These are phyloP conservation scores for Procambarus clarkii DNA, from an alignment of 1,140 invertebrate genomes.

Conservation along the genomic window DNA sequence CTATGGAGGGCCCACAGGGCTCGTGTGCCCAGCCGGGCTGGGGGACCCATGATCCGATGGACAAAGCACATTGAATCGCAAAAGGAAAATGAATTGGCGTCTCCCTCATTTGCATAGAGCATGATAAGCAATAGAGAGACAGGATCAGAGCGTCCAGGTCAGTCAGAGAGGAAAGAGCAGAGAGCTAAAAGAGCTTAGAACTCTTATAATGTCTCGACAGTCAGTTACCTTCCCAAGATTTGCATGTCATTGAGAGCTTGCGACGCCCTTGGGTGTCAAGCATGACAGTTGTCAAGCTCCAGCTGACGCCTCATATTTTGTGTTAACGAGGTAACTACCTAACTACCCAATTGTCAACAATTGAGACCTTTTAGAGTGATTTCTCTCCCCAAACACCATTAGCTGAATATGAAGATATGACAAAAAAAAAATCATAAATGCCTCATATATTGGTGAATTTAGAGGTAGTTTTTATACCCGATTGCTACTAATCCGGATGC, in stretches of 20 bases:
- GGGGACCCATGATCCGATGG: background rate
- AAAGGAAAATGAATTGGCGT: slow-evolving; percentile 30
- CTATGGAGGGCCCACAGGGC: no score
- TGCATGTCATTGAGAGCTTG: slow-evolving; percentile 14
- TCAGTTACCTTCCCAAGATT: slow-evolving; percentile 26
- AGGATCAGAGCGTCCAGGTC: slow-evolving; percentile 26
- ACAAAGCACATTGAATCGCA: background rate
- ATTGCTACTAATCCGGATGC: slow-evolving; percentile 9
- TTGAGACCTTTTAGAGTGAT: background rate
- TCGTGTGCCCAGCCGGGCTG: background rate
- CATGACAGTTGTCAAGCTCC: no score
- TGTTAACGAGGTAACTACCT: no score
- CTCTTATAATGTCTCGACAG: background rate
- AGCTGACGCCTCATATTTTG: no score
- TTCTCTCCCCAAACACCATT: background rate
- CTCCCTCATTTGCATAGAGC: slow-evolving; percentile 52
- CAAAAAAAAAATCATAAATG: slow-evolving; percentile 34
- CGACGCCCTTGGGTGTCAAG: no score
- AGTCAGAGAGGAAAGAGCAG: background rate
- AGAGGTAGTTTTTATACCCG: background rate
- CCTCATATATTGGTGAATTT: slow-evolving; percentile 25
- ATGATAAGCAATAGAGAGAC: slow-evolving; percentile 49
- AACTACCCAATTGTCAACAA: no score
- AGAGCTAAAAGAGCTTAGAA: no score
- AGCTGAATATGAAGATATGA: background rate